Base-by-base conservation (phyloP, 2,888 invertebrate genomes). In the Nomada ruficornis region DNA sequence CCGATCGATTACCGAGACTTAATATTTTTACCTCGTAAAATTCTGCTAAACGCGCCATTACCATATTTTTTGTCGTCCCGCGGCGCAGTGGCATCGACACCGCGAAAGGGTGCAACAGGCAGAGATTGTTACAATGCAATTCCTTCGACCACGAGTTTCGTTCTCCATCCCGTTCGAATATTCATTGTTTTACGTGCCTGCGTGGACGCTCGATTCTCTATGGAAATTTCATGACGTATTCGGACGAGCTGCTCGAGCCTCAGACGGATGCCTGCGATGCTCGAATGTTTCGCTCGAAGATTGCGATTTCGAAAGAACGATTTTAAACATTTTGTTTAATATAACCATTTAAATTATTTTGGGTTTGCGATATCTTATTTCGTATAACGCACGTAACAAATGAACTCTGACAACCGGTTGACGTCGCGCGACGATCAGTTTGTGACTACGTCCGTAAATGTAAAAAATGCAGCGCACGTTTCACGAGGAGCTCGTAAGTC, bases 1-100 rank as follows among this genome's bases (percentile, higher is more conserved):
- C 81, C 55, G 69, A 67, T 65, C 82, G 73, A 77, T 81, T 70
- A 71, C 83, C 59, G 10, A 42, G 55, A 74, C 62, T 77, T 72
- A 67, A 67, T 63, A 71, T 65, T 70, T 76, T 74, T 64, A 72
- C 72, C 44, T n/a, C 62, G 23, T 18, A 42, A 63, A 57, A 63
- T 74, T 78, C 68, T 29, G 68, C 50, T 63, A 59, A 75, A 79
- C 20, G 36, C 36, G 67, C 62, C 36, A 29, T 65, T 55, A 67
- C 23, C 76, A 29, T 29, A 42, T 44, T 73, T 77, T 76, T 64
- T 71, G 63, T 71, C 57, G 15, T 13, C 50, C 20, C 50, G 26
- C 44, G 29, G 52, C 15, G 29, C n/a, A 15, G 20, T 18, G 47
- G 36, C n/a, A 52, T 9, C 3, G 54, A 23, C 60, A 75, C 75